A percentile compares a stretch with the other conserved stretches of the same genome.
phyloP scores from a whole-genome alignment of 2,113 vertebrate species.

The Paramisgurnus dabryanus region DNA sequence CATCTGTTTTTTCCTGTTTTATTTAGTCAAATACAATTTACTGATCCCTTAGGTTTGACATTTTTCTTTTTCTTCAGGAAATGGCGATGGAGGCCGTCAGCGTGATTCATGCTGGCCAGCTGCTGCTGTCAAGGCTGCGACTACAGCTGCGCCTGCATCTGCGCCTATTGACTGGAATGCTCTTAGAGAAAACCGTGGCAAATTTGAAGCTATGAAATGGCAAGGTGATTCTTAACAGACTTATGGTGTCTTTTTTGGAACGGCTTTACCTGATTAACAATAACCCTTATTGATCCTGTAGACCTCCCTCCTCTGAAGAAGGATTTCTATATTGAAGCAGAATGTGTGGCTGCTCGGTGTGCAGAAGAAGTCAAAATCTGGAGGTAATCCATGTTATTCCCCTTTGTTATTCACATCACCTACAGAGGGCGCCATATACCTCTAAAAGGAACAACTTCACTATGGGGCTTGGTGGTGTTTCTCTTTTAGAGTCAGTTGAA shows the following conservation, averaged over 20 bases:
- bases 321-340: constrained; percentile 85
- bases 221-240: constrained; percentile 74
- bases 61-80: constrained; percentile 19
- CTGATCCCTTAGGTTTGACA: background rate
- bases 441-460: background rate
- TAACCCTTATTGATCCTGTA: constrained; percentile 52
- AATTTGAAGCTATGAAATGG: constrained; percentile 89
- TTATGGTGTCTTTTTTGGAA: background rate
- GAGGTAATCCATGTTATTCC: constrained; percentile 75
- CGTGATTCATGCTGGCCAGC: constrained; percentile 62
- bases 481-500: too few relatives aligned
- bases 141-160: constrained; percentile 6
- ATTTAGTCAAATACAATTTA: background rate
- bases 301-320: constrained; percentile 87
- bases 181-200: constrained; percentile 81
- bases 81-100: background rate
- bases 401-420: background rate
- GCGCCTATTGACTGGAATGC: constrained; percentile 81
- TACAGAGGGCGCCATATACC: constrained; percentile 26
- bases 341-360: constrained; percentile 77
- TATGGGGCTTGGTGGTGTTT: too few relatives aligned
- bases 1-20: background rate
- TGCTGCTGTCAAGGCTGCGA: constrained; percentile 43
- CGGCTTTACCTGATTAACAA: background rate
- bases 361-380: constrained; percentile 79